These are phyloP conservation scores for Aix galericulata DNA, from an alignment of 2,113 vertebrate species.

Conservation along the genomic window DNA sequence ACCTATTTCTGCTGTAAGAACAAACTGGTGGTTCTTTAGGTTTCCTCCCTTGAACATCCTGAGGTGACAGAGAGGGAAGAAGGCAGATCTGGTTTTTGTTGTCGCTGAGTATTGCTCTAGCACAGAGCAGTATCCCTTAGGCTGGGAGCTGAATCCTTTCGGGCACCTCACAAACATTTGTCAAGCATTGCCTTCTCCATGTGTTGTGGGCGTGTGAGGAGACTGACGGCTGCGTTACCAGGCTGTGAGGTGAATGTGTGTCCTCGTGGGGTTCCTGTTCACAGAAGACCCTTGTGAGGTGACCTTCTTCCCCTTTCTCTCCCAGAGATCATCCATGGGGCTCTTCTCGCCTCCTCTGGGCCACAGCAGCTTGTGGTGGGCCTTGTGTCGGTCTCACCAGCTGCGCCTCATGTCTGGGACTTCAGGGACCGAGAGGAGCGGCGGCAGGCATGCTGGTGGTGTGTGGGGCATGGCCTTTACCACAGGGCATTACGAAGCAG, in stretches of 20 bases:
- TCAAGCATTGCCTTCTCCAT: neutral
- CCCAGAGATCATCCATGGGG: neutral
- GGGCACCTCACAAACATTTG: neutral
- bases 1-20: neutral
- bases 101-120: neutral
- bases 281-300: neutral
- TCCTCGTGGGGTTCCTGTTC: neutral
- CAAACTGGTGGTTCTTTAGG: neutral
- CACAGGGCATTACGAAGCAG: neutral
- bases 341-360: neutral
- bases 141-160: neutral
- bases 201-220: neutral
- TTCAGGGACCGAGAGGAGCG: neutral
- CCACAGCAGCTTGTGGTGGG: neutral
- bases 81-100: neutral
- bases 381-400: neutral
- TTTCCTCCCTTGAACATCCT: neutral
- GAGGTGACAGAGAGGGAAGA: neutral
- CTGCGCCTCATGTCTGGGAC: neutral
- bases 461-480: neutral
- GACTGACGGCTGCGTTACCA: neutral
- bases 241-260: neutral
- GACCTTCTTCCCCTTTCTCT: fast-evolving
- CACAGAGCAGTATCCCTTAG: neutral
- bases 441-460: neutral